phyloP scores from a whole-genome alignment of 2,888 invertebrate genomes.

The Callyntrura sp. region DNA sequence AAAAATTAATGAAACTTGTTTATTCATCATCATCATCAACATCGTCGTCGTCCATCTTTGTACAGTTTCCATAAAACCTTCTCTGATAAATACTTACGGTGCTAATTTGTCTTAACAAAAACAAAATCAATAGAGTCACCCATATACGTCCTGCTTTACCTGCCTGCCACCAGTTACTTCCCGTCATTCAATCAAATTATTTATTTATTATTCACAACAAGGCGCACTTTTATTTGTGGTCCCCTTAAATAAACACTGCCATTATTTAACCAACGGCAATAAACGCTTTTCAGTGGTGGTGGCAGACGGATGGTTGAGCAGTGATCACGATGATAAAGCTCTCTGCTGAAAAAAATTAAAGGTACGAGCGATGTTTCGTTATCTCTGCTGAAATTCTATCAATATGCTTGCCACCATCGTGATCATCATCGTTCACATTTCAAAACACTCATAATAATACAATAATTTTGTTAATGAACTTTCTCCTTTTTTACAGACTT shows the following conservation, averaged over 20 bases:
- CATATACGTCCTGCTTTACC: not conserved
- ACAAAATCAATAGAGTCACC: slow-evolving; percentile 23
- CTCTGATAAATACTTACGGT: slow-evolving; percentile 20
- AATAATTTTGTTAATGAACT: slow-evolving; percentile 70
- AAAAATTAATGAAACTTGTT: not conserved
- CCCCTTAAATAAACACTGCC: slow-evolving; percentile 31
- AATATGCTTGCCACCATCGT: slow-evolving; percentile 22
- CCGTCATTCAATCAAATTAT: not conserved
- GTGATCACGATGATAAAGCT: no score
- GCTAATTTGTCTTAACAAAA: slow-evolving; percentile 31
- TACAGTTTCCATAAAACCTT: not conserved
- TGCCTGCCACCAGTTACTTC: not conserved
- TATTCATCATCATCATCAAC: not conserved
- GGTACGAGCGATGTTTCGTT: not conserved
- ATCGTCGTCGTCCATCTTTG: no score
- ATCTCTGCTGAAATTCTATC: slow-evolving; percentile 7
- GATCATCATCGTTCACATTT: slow-evolving; percentile 22
- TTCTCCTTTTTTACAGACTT: slow-evolving; percentile 69
- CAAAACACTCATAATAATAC: slow-evolving; percentile 55
- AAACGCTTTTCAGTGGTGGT: not conserved
- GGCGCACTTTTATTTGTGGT: slow-evolving; percentile 19
- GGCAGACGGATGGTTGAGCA: no score
- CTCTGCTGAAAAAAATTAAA: no score
- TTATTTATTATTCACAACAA: slow-evolving; percentile 30
- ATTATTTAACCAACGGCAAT: slow-evolving; percentile 20